These are phyloP conservation scores for Lochmaea crataegi DNA, from an alignment of 2,888 invertebrate genomes.

Conservation along the genomic window DNA sequence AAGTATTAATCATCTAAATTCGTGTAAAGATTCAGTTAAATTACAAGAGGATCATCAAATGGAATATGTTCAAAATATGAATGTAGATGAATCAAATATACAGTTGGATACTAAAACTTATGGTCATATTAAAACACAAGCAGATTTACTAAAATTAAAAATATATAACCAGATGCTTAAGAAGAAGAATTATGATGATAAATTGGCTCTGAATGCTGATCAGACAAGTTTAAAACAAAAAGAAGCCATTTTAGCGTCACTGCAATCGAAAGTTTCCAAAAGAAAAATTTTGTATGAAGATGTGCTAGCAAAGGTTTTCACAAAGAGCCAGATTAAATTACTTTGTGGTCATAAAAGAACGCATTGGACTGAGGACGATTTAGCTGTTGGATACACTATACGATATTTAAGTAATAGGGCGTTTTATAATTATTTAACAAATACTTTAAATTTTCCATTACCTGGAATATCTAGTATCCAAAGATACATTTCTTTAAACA, in stretches of 20 bases:
- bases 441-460: conserved; percentile 51
- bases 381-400: conserved; percentile 52
- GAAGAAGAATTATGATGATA: neutral
- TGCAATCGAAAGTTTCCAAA: neutral
- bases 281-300: conserved; percentile 35
- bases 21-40: neutral
- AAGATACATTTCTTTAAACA: conserved; percentile 33
- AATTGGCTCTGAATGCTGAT: neutral
- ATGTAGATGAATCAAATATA: neutral
- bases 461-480: conserved; percentile 52
- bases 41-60: neutral
- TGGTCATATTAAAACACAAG: conserved; percentile 12
- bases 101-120: conserved; percentile 8
- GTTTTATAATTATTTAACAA: conserved; percentile 50
- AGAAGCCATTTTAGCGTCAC: neutral
- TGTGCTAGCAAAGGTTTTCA: conserved; percentile 44
- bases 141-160: conserved; percentile 8
- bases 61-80: neutral
- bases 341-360: conserved; percentile 49
- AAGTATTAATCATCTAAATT: conserved; percentile 7
- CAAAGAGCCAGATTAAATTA: conserved; percentile 51
- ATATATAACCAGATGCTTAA: conserved; percentile 7
- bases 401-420: conserved; percentile 51
- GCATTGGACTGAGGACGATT: conserved; percentile 52
- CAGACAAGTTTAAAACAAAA: conserved; percentile 30